Base-by-base conservation (phyloP, 2,113 vertebrate genomes). In the Leptosomus discolor region DNA sequence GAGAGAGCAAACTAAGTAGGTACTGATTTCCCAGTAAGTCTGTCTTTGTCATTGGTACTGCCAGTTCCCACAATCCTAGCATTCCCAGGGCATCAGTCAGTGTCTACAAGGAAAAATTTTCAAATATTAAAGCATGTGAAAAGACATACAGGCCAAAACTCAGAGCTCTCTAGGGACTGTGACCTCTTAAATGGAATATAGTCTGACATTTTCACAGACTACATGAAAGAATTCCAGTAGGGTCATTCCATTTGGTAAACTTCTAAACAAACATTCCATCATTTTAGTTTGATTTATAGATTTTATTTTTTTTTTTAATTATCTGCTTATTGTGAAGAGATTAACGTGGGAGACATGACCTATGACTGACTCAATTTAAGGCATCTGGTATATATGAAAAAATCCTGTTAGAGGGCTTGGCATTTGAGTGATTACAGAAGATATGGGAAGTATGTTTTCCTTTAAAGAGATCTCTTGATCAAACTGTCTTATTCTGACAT, bases 41-140 rank as follows among this genome's bases (percentile, higher is more conserved):
- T 94, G 95, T 96, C 95, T 97, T 92, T 96, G 82, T 94, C 83
- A 86, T 90, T 96, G 97, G 97, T 98, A 97, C 97, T 97, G 98
- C 98, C 98, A 98, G 98, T 98, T 99, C 98, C 98, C 98, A 99
- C 98, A 99, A 97, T 98, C 97, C 95, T 94, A 93, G 92, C 98
- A 98, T 98, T 98, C 98, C 96, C 98, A 98, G 97, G 97, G 97
- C 98, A 98, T 98, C 98, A 98, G 97, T 98, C 98, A 98, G 97
- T 98, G 97, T 98, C 97, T 98, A 84, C 97, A 96, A 98, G 97
- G 96, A 98, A 98, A 95, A 97, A 97, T 98, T 98, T 98, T 98
- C 97, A 97, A 98, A 98, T 97, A 97, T 97, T 98, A 98, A 98
- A 98, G 98, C 98, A 98, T 98, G 98, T 99, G 98, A 98, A 98